Conservation (phyloP, 53 echinoderm and acorn worm species). For the Holothuria scabra region DNA sequence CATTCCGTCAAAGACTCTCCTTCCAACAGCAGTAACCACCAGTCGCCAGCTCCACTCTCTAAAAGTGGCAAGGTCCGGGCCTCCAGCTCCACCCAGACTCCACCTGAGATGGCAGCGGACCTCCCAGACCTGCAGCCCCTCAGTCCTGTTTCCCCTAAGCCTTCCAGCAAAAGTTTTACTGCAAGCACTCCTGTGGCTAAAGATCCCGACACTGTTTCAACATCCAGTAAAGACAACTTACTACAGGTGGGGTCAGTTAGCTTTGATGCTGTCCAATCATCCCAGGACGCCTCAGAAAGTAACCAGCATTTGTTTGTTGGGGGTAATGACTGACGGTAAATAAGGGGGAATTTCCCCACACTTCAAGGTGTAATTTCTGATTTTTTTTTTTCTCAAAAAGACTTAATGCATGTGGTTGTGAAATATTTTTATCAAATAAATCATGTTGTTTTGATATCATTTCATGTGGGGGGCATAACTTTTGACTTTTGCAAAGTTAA, state of each 20-base stretch:
- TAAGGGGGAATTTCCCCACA: too few relatives aligned
- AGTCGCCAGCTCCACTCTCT: conserved; percentile 28
- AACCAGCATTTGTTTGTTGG: conserved; percentile 18
- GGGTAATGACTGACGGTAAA: conserved; percentile 11
- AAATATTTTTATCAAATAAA: too few relatives aligned
- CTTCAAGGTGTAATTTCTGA: too few relatives aligned
- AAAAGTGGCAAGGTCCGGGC: conserved; percentile 37
- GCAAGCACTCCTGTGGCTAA: neutral
- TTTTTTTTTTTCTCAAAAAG: too few relatives aligned
- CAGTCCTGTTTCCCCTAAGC: conserved; percentile 4
- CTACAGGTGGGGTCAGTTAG: conserved; percentile 40
- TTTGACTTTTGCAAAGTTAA: too few relatives aligned
- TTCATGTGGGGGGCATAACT: too few relatives aligned
- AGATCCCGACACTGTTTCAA: neutral
- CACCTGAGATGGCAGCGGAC: conserved; percentile 52
- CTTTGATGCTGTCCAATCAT: conserved; percentile 46
- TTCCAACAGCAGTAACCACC: conserved; percentile 19
- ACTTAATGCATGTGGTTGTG: too few relatives aligned
- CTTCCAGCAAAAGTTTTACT: conserved; percentile 9
- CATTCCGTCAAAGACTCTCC: conserved; percentile 2
- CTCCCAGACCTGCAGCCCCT: conserved; percentile 36
- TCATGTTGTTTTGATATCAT: too few relatives aligned
- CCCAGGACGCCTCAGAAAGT: neutral
- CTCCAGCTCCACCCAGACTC: conserved; percentile 49
- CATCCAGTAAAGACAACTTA: conserved; percentile 10